These are phyloP conservation scores for Hylia prasina DNA, from an alignment of 2,113 vertebrate genomes.

Conservation along the genomic window DNA sequence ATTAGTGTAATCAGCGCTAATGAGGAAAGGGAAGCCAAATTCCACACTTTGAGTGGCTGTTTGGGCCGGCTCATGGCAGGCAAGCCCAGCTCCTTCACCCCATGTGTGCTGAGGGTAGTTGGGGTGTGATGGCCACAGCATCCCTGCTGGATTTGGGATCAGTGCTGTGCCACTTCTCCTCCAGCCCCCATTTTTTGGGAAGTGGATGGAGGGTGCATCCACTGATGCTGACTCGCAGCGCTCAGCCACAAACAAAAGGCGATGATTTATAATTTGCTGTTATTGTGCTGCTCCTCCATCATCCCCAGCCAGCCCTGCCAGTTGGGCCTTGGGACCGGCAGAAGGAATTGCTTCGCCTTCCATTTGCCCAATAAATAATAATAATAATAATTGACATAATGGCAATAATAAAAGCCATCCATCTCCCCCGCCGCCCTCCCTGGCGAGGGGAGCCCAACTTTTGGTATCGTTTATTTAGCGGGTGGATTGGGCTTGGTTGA, in stretches of 20 bases:
- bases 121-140: background rate
- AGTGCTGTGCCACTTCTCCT: background rate
- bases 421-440: background rate
- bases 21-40: constrained; percentile 37
- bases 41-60: background rate
- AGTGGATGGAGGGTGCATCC: constrained; percentile 1
- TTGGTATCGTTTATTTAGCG: constrained; percentile 33
- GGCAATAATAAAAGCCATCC: constrained; percentile 58
- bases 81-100: background rate
- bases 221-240: background rate
- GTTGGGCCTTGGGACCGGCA: constrained; percentile 10
- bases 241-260: constrained; percentile 63
- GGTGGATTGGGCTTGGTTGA: constrained; percentile 45
- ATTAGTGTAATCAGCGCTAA: constrained; percentile 58
- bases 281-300: constrained; percentile 55
- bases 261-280: constrained; percentile 67
- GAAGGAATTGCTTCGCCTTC: constrained; percentile 7
- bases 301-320: constrained; percentile 4
- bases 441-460: background rate
- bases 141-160: background rate
- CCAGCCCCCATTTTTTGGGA: background rate
- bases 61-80: background rate
- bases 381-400: constrained; percentile 43
- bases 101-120: fast-evolving
- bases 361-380: constrained; percentile 55